Evolutionary conservation across 1,140 invertebrate genomes (phyloP).

Genomic region (Cydia splendana): DNA sequence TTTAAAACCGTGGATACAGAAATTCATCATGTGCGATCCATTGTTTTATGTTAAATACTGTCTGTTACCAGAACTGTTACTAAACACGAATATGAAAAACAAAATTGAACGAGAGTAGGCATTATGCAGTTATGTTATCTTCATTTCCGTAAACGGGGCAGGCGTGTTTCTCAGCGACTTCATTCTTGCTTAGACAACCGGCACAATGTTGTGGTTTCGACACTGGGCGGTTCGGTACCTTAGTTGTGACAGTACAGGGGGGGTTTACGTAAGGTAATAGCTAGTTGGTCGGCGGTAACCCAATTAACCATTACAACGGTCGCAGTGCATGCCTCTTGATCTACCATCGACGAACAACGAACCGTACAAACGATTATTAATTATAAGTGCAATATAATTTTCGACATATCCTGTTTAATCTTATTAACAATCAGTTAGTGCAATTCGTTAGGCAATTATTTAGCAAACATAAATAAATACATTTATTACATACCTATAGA

Average conservation of each 20-base stretch:
- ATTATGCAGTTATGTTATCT: constrained; percentile 19
- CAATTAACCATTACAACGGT: constrained; percentile 51
- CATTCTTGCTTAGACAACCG: constrained; percentile 38
- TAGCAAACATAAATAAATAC: no score
- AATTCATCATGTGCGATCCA: not conserved
- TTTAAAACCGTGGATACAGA: not conserved
- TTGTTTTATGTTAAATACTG: not conserved
- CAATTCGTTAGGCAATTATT: no score
- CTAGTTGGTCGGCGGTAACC: constrained; percentile 49
- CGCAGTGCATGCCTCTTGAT: constrained; percentile 33
- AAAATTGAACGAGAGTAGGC: not conserved
- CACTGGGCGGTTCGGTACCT: constrained; percentile 45
- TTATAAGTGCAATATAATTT: no score
- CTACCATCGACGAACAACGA: constrained; percentile 21
- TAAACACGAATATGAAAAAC: not conserved
- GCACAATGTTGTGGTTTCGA: constrained; percentile 58
- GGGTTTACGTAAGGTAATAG: constrained; percentile 67
- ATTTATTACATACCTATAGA: no score
- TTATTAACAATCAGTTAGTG: not conserved
- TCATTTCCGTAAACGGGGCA: constrained; percentile 8
- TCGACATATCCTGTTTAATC: no score
- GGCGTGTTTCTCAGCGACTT: not conserved
- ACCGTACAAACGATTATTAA: not conserved
- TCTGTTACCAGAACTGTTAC: not conserved
- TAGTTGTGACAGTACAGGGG: constrained; percentile 61